Evolutionary conservation across 2,888 invertebrate genomes (phyloP).

Genomic region (Melanotus villosus): DNA sequence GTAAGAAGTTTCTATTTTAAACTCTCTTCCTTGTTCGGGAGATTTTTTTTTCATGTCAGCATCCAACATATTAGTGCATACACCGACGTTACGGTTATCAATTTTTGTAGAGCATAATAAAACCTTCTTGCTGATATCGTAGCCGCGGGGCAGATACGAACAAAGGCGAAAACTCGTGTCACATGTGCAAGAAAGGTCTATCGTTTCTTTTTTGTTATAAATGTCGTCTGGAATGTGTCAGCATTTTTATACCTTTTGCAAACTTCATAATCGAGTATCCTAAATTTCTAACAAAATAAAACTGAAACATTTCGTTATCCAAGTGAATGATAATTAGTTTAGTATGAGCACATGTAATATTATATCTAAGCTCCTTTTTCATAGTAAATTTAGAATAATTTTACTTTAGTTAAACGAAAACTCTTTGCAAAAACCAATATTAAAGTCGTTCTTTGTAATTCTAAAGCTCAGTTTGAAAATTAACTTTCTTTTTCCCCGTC

Average conservation of each 20-base stretch:
- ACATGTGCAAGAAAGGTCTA: slow-evolving; percentile 31
- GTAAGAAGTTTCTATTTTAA: slow-evolving; percentile 21
- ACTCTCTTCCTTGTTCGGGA: not conserved
- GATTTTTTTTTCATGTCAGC: not conserved
- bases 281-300: too few species aligned
- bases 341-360: too few species aligned
- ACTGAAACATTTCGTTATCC: too few species aligned
- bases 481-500: too few species aligned
- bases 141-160: slow-evolving; percentile 13
- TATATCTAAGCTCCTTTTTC: too few species aligned
- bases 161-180: slow-evolving; percentile 24
- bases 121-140: not conserved
- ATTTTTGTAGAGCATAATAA: not conserved
- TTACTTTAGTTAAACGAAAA: too few species aligned
- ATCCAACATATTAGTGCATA: not conserved
- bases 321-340: too few species aligned
- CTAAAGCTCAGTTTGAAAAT: too few species aligned
- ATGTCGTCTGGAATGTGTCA: slow-evolving; percentile 29
- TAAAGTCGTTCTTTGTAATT: too few species aligned
- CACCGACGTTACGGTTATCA: not conserved
- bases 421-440: too few species aligned
- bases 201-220: slow-evolving; percentile 24
- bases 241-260: slow-evolving; percentile 27
- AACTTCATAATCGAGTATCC: slow-evolving; percentile 28
- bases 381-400: too few species aligned